Evolutionary conservation across 1,140 invertebrate genomes (phyloP).

Genomic region (Drosophila bocki): DNA sequence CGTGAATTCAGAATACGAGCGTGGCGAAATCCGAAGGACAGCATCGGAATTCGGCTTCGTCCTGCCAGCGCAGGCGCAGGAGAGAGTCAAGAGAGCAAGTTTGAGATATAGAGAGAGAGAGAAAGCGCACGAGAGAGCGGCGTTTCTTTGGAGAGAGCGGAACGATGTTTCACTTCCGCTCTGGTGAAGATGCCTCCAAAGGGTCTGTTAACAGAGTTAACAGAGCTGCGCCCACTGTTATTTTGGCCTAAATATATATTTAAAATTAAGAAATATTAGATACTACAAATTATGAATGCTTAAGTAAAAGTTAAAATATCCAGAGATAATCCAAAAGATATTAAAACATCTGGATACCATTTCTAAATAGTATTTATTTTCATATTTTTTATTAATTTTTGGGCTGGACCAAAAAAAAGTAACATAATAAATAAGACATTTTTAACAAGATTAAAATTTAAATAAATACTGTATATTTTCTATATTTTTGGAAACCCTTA

Average conservation of each 20-base stretch:
- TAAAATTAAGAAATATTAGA: too few relatives aligned
- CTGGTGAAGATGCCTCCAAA: slow-evolving; percentile 1
- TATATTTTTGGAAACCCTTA: background rate
- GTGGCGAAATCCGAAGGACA: slow-evolving; percentile 20
- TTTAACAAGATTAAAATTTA: background rate
- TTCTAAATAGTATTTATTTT: too few relatives aligned
- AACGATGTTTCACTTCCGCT: slow-evolving; percentile 48
- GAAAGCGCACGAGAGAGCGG: background rate
- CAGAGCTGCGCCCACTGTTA: slow-evolving; percentile 35
- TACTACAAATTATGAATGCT: background rate
- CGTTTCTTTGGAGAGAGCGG: background rate
- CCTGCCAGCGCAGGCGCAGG: slow-evolving; percentile 39
- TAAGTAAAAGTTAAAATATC: background rate
- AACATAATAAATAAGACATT: too few relatives aligned
- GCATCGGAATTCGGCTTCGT: slow-evolving; percentile 51
- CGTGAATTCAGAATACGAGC: slow-evolving; percentile 22
- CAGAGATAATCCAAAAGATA: too few relatives aligned
- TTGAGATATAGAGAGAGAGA: background rate
- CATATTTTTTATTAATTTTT: too few relatives aligned
- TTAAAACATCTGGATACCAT: too few relatives aligned
- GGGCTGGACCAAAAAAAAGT: too few relatives aligned
- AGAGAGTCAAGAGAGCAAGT: background rate
- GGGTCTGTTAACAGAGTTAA: slow-evolving; percentile 26
- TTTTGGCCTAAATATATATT: background rate
- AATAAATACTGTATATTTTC: too few relatives aligned